These are phyloP conservation scores for Melitaea athalia DNA, from an alignment of 2,888 invertebrate genomes.

Conservation along the genomic window DNA sequence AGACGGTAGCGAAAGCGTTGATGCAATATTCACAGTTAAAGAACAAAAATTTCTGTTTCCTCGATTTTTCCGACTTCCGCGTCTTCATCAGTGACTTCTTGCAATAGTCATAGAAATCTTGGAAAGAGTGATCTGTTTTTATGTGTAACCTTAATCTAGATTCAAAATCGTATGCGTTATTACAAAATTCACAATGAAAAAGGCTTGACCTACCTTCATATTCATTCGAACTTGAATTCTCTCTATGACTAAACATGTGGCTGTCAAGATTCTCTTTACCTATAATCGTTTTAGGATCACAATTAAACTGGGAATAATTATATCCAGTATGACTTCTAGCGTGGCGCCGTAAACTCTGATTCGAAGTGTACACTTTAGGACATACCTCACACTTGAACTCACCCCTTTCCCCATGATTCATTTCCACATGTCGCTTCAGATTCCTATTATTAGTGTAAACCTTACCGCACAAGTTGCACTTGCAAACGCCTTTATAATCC, in stretches of 20 bases:
- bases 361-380: slow-evolving; percentile 65
- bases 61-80: slow-evolving; percentile 25
- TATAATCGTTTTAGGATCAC: slow-evolving; percentile 44
- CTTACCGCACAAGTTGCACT: slow-evolving; percentile 60
- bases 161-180: slow-evolving; percentile 53
- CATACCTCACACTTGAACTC: slow-evolving; percentile 62
- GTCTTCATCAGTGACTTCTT: slow-evolving; percentile 49
- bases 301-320: slow-evolving; percentile 44
- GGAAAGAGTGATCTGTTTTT: slow-evolving; percentile 61
- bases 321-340: slow-evolving; percentile 46
- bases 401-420: slow-evolving; percentile 57
- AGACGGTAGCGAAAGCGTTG: slow-evolving; percentile 50
- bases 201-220: slow-evolving; percentile 30
- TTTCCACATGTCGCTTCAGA: slow-evolving; percentile 62
- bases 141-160: slow-evolving; percentile 56
- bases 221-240: slow-evolving; percentile 27
- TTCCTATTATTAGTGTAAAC: slow-evolving; percentile 61
- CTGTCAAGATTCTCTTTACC: slow-evolving; percentile 49
- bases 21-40: slow-evolving; percentile 64
- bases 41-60: slow-evolving; percentile 34
- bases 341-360: slow-evolving; percentile 63
- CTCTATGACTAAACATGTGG: slow-evolving; percentile 44
- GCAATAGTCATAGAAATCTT: slow-evolving; percentile 65
- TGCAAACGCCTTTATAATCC: slow-evolving; percentile 44
- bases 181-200: slow-evolving; percentile 53